Evolutionary conservation across 1,140 invertebrate species (phyloP), one percentile per base, ranked within the genome.

Genomic region (Metaphire vulgaris): DNA sequence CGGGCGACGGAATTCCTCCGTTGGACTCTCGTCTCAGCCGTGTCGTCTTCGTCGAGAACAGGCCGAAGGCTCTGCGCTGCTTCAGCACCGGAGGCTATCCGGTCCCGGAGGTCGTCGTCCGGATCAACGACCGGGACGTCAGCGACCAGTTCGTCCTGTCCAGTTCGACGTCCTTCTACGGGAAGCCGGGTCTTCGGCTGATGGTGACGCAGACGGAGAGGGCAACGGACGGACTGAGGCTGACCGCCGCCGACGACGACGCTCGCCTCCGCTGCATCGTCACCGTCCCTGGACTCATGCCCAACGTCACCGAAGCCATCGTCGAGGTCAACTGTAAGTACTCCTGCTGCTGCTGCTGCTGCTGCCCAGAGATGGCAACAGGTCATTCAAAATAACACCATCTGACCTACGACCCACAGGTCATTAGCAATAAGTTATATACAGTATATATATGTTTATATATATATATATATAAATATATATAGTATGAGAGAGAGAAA

Each of bases 81-180:
- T 21, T 69, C 66, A 74, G 73, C 29, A 34, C 33, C 28, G 77
- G 77, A n/a, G 77, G 77, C 66, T 75, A 70, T 32, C 77, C 77
- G 15, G 64, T 74, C 2, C 77, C 77, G 29, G 68, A 75, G 1
- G 69, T 78, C 41, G 41, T 21, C 41, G 21, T 56, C 41, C 21
- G 6, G 6, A 6, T 56, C 41, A 56, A 56, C 41, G 41, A 56
- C 6, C 41, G 41, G 6, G 41, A 56, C 41, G 21, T 56, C 41
- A 56, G 41, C 21, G 41, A 21, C 21, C 41, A 56, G 41, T 56
- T 56, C 41, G 41, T 21, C 6, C 41, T 56, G 41, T 12, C 41
- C 41, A 56, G 41, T 56, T 12, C 41, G 41, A 56, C 41, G 41
- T 56, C 41, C 6, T 56, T 56, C 41, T 56, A 12, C 41, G 41